A percentile compares a stretch with the other conserved stretches of the same genome.
Conservation (phyloP, 2,113 vertebrate genomes). For the Tympanuchus pallidicinctus region DNA sequence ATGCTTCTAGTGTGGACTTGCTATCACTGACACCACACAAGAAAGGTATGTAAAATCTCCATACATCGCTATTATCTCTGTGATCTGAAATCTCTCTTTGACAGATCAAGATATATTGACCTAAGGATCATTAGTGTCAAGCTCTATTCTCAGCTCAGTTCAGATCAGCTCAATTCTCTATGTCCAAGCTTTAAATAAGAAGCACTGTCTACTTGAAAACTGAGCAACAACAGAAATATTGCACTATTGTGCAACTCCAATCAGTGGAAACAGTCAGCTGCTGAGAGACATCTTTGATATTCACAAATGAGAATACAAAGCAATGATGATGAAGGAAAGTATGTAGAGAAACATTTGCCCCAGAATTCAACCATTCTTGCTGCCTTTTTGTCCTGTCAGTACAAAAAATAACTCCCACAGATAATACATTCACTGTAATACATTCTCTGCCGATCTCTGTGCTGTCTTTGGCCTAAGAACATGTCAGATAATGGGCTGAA, state of each 20-base stretch:
- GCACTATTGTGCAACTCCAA: accelerated
- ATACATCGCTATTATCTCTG: not conserved
- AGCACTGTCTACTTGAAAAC: not conserved
- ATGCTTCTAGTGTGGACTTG: not conserved
- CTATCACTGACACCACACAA: accelerated
- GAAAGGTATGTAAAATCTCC: not conserved
- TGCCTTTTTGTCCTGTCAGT: not conserved
- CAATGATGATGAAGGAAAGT: not conserved
- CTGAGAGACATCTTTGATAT: not conserved
- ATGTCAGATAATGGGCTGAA: not conserved
- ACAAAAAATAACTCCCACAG: not conserved
- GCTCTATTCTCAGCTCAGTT: not conserved
- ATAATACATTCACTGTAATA: not conserved
- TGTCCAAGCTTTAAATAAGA: not conserved
- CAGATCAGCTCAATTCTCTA: not conserved
- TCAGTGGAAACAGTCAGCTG: not conserved
- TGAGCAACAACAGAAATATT: not conserved
- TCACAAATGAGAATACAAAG: not conserved
- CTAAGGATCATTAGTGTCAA: not conserved
- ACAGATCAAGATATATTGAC: not conserved
- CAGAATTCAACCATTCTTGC: not conserved
- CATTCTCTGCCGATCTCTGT: not conserved
- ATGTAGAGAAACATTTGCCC: not conserved
- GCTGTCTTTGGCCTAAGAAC: not conserved
- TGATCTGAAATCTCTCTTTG: not conserved